Percentiles rank a stretch among this genome's conserved stretches.
These are phyloP conservation scores for Columba livia DNA, from an alignment of 2,113 vertebrate genomes.

Conservation along the genomic window DNA sequence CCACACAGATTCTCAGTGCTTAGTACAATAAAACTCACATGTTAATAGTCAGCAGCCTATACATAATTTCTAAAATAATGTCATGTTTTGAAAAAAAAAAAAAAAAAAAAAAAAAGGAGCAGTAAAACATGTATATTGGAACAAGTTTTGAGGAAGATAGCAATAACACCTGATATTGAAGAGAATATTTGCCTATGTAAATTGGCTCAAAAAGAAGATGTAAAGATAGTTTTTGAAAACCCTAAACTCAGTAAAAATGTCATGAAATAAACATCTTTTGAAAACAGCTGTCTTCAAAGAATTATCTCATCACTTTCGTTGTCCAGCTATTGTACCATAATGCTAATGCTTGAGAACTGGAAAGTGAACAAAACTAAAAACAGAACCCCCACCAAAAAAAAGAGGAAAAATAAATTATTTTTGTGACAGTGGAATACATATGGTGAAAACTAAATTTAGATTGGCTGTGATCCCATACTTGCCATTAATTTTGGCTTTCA, in stretches of 20 bases:
- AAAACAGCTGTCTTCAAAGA: not conserved
- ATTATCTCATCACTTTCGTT: not conserved
- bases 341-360: not conserved
- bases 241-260: not conserved
- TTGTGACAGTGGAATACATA: not conserved
- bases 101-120: not conserved
- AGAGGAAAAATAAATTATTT: not conserved
- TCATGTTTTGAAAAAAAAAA: not conserved
- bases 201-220: not conserved
- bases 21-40: not conserved
- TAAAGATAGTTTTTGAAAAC: not conserved
- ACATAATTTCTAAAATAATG: not conserved
- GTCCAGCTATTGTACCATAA: not conserved
- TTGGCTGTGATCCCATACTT: slow-evolving; percentile 8
- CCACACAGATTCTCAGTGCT: not conserved
- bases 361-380: not conserved
- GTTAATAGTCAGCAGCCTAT: not conserved
- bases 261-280: not conserved
- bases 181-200: not conserved
- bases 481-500: slow-evolving; percentile 35
- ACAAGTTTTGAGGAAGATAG: not conserved
- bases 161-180: not conserved
- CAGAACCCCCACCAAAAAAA: not conserved
- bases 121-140: not conserved
- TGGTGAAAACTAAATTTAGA: slow-evolving; percentile 33